Evolutionary conservation across 2,113 vertebrate species (phyloP).

Genomic region (Austrofundulus limnaeus): DNA sequence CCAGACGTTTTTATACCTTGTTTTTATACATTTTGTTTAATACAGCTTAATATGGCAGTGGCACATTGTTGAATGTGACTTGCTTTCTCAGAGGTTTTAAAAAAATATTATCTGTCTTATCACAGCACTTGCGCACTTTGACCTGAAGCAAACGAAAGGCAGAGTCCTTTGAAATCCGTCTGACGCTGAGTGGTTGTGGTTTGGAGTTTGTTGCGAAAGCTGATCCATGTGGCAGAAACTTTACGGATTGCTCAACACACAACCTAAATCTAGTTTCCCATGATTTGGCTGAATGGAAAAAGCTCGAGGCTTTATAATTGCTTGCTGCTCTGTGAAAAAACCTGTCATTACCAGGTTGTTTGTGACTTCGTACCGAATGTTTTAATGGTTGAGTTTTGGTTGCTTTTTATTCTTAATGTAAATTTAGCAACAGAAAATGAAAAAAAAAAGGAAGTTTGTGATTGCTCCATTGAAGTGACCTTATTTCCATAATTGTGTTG

Average conservation of each 20-base stretch:
- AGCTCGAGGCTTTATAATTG: slow-evolving; percentile 19
- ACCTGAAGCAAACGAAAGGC: slow-evolving; percentile 59
- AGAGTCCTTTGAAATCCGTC: slow-evolving; percentile 51
- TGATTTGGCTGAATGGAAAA: slow-evolving; percentile 14
- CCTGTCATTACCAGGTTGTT: slow-evolving; percentile 24
- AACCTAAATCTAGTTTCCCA: slow-evolving; percentile 33
- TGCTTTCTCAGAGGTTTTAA: slow-evolving; percentile 35
- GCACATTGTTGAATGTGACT: background rate
- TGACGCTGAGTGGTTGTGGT: slow-evolving; percentile 28
- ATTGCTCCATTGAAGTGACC: slow-evolving; percentile 15
- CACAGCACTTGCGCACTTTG: slow-evolving; percentile 66
- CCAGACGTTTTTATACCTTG: background rate
- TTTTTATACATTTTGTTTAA: slow-evolving; percentile 3
- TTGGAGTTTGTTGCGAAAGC: slow-evolving; percentile 52
- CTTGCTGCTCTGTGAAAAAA: slow-evolving; percentile 21
- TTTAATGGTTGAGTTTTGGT: slow-evolving; percentile 3
- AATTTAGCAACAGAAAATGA: slow-evolving; percentile 1
- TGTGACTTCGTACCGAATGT: slow-evolving; percentile 23
- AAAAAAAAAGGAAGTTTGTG: slow-evolving; percentile 14
- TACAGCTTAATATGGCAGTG: slow-evolving; percentile 3
- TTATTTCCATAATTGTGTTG: background rate
- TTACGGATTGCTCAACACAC: slow-evolving; percentile 49
- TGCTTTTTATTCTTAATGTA: slow-evolving; percentile 9
- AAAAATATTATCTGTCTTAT: slow-evolving; percentile 69
- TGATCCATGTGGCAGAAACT: slow-evolving; percentile 29